Evolutionary conservation across 2,797 vertebrate genomes (phyloP), one percentile per base, ranked within the genome.

Genomic region (Acanthurus lineatus): DNA sequence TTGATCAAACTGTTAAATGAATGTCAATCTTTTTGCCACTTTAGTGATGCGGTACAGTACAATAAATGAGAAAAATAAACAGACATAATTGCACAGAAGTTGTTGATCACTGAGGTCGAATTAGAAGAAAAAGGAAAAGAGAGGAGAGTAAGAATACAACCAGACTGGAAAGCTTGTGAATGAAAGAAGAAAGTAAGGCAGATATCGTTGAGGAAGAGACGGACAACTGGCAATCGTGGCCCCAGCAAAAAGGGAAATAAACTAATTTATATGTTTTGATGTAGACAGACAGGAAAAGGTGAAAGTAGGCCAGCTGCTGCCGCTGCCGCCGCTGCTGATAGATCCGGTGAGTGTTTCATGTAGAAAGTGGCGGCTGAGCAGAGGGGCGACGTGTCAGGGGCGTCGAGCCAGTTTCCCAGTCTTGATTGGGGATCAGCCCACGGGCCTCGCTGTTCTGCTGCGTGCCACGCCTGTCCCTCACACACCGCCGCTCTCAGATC

Each of bases 381-480:
- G 84, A 71, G 85, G 83, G 84, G 82, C 85, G 88, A 90, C 69
- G 58, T 79, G 86, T 91, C 86, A 77, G 78, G 61, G 87, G 90
- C 80, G 17, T 60, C 0, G 48, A 89, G 88, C 82, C 86, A 87
- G 88, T 75, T 85, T 79, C 72, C 69, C 53, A 3, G 77, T 73
- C 78, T 78, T 79, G 83, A 93, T 77, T 66, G 76, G 83, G 86
- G 89, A 91, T 90, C 76, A 85, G 84, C 88, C 89, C n/a, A 62
- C 5, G 56, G 88, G 90, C 85, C 82, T 65, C 4, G 47, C 88
- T 92, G 91, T 88, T 87, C 80, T 56, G n/a, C 86, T 12, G 81
- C 53, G 66, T 52, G 75, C 91, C 89, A 93, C 83, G 92, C 89
- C 89, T 91, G 90, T 92, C 87, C 89, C 86, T 93, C 92, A 93